phyloP scores from a whole-genome alignment of 2,888 invertebrate genomes.

The Euplexia lucipara region DNA sequence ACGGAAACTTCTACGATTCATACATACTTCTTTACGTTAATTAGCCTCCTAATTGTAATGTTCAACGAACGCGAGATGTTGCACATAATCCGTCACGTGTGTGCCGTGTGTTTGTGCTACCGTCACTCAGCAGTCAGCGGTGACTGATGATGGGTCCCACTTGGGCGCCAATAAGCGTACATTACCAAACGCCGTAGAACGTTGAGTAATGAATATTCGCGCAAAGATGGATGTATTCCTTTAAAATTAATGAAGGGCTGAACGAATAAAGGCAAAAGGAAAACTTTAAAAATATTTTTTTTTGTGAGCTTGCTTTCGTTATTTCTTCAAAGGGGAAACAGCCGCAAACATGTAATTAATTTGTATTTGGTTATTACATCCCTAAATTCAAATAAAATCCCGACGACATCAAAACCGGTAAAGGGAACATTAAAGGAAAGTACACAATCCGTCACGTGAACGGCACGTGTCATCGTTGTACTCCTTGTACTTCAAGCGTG shows the following conservation, averaged over 20 bases:
- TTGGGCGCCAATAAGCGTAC: conserved; percentile 61
- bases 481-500: conserved; percentile 2
- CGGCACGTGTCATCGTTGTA: conserved; percentile 37
- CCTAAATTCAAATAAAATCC: conserved; percentile 46
- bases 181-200: conserved; percentile 25
- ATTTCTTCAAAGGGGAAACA: background rate
- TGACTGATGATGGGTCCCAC: conserved; percentile 57
- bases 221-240: conserved; percentile 43
- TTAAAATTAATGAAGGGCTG: conserved; percentile 26
- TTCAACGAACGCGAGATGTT: conserved; percentile 6
- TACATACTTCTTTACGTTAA: too few relatives aligned
- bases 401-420: conserved; percentile 47
- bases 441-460: conserved; percentile 52
- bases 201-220: conserved; percentile 45
- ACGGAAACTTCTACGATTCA: too few relatives aligned
- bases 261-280: background rate
- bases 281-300: conserved; percentile 19
- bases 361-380: conserved; percentile 39
- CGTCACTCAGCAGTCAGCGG: conserved; percentile 41
- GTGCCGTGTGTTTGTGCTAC: conserved; percentile 40
- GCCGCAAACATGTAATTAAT: conserved; percentile 51
- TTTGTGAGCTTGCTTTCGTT: background rate
- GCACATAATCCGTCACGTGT: conserved; percentile 44
- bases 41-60: background rate
- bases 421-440: conserved; percentile 28